Evolutionary conservation across 2,113 vertebrate genomes (phyloP), one percentile per base, ranked within the genome.

Genomic region (Odontophorus gujanensis): DNA sequence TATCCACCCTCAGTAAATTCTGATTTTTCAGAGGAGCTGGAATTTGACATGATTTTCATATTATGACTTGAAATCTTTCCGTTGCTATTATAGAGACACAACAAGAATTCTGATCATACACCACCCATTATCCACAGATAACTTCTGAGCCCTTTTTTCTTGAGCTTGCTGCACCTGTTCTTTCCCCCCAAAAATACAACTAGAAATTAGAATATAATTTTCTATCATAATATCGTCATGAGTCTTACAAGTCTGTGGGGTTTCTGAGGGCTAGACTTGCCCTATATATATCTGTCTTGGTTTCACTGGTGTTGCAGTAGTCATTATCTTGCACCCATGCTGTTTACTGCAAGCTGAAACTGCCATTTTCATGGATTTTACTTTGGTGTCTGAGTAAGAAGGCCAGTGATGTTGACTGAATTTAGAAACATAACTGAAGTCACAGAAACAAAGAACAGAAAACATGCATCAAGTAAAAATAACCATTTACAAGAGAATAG

Each of bases 401-500:
- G 34, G 26, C 19, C 30, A 71, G 51, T 7, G 11, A 51, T 42
- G 40, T 32, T 77, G 67, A 69, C 47, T 71, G 50, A 74, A 48
- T 77, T 92, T 78, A 88, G 65, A 83, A 89, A 79, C 8, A 24
- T 79, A 73, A 85, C 7, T 81, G 85, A 87, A 92, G 74, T 78
- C 38, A 81, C 30, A 1, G 88, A 82, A 96, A 89, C n/a, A 36
- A 51, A 85, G 55, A 61, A 53, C 32, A 92, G 65, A 84, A 71
- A 86, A 93, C 93, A 93, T 67, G 28, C 61, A 66, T 68, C 21
- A 28, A 87, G 42, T 62, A n/a, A 90, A 92, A 95, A 79, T 42
- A 86, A 48, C 28, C 53, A 84, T 34, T 50, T 77, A 34, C 25
- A 59, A 58, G 25, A 59, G 25, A 11, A 79, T 45, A 20, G 21